A percentile compares a stretch with the other conserved stretches of the same genome.
Evolutionary conservation across 2,113 vertebrate species (phyloP).

Genomic region (Sapajus apella): DNA sequence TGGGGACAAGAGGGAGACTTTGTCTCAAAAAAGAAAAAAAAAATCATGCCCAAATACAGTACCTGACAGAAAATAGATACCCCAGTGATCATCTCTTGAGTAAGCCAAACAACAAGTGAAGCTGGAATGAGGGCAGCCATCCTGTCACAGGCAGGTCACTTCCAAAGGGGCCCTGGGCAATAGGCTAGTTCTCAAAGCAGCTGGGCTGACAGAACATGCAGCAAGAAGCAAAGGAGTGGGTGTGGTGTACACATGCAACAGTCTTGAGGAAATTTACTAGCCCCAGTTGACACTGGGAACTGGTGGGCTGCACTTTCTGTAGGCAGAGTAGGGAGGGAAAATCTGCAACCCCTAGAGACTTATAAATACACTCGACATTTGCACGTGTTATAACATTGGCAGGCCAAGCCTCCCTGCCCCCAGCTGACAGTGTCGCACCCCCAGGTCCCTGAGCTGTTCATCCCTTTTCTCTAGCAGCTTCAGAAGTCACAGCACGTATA

Average conservation of each 20-base stretch:
- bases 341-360: background rate
- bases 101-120: background rate
- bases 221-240: background rate
- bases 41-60: background rate
- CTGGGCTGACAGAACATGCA: background rate
- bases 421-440: fast-evolving
- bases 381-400: fast-evolving
- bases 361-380: background rate
- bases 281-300: background rate
- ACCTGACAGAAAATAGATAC: background rate
- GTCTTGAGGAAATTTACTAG: background rate
- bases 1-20: too few species aligned
- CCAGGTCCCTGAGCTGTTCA: background rate
- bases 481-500: fast-evolving
- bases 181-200: background rate
- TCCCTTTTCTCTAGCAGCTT: background rate
- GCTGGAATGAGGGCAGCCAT: background rate
- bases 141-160: fast-evolving
- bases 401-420: background rate
- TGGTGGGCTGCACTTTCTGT: background rate
- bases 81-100: background rate
- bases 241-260: fast-evolving
- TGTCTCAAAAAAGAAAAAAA: background rate
- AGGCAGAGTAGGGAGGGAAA: background rate
- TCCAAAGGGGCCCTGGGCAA: background rate